These are phyloP conservation scores for Coturnix japonica DNA, from an alignment of 2,113 vertebrate genomes.

Conservation along the genomic window DNA sequence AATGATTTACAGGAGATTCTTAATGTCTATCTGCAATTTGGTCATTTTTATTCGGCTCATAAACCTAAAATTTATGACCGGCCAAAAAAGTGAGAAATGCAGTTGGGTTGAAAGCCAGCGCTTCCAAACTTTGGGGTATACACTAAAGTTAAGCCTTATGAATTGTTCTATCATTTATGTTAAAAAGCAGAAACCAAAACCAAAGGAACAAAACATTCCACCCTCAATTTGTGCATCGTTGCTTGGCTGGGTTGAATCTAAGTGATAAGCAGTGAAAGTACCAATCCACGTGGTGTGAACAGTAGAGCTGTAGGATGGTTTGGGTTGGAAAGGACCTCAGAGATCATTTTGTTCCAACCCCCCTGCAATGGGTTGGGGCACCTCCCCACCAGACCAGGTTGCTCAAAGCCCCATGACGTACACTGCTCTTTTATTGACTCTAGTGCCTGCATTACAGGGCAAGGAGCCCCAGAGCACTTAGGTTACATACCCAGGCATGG, in stretches of 20 bases:
- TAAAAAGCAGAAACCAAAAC: neutral
- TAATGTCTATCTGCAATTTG: neutral
- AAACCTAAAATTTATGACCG: neutral
- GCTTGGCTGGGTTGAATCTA: neutral
- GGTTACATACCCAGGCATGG: rapidly evolving
- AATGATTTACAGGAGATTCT: neutral
- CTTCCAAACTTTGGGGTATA: neutral
- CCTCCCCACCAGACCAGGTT: too few species aligned
- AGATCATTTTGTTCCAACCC: too few species aligned
- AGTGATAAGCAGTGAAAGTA: neutral
- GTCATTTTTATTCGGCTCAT: neutral
- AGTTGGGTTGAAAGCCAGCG: neutral
- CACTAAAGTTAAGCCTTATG: neutral
- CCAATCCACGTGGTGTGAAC: neutral
- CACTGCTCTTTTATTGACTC: neutral
- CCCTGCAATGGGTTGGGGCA: too few species aligned
- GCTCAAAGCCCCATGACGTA: neutral
- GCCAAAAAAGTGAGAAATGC: neutral
- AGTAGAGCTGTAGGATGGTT: too few species aligned
- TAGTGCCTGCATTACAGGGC: neutral
- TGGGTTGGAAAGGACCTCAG: too few species aligned
- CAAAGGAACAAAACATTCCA: neutral
- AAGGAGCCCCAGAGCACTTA: neutral
- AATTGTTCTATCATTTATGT: rapidly evolving
- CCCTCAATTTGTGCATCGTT: neutral